phyloP scores from a whole-genome alignment of 2,797 vertebrate species.

The Falco peregrinus region DNA sequence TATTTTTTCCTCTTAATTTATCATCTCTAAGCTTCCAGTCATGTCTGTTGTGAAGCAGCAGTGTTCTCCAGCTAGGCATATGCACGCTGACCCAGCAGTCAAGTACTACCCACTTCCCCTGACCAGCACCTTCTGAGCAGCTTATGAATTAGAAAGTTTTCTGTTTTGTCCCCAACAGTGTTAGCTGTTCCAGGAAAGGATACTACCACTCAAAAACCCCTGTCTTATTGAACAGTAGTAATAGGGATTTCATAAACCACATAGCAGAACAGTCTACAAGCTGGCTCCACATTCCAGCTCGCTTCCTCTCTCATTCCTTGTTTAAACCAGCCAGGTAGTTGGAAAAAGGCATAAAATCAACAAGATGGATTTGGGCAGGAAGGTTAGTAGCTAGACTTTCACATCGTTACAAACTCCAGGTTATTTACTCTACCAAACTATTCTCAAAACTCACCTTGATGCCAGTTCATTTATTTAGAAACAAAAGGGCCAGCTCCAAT shows the following conservation, averaged over 20 bases:
- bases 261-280: background rate
- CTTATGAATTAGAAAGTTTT: background rate
- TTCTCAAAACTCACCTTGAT: background rate
- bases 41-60: background rate
- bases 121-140: background rate
- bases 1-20: background rate
- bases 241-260: background rate
- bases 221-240: background rate
- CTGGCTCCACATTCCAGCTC: background rate
- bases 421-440: background rate
- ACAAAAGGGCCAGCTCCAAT: background rate
- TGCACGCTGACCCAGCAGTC: background rate
- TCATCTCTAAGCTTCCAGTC: background rate
- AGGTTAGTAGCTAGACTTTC: background rate
- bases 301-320: background rate
- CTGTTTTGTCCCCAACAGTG: background rate
- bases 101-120: background rate
- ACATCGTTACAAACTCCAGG: background rate
- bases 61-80: background rate
- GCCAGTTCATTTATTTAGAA: background rate
- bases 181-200: background rate
- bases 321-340: background rate
- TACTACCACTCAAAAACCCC: background rate
- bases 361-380: background rate
- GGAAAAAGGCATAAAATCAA: background rate